These are phyloP conservation scores for Geodia barretti DNA, from an alignment of 37 sponge, comb jelly and placozoan genomes.

Conservation along the genomic window DNA sequence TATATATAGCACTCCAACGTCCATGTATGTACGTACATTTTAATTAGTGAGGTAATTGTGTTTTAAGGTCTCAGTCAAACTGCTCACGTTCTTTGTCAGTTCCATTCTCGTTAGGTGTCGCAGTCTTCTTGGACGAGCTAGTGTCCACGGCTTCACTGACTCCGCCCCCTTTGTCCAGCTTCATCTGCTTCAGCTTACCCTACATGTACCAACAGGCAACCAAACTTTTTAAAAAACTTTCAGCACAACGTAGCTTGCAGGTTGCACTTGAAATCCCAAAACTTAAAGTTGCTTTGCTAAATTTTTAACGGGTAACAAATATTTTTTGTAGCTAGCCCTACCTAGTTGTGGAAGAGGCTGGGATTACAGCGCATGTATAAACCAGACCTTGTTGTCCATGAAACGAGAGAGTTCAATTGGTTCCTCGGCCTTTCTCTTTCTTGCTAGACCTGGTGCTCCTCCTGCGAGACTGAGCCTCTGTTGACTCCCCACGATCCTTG, in stretches of 20 bases:
- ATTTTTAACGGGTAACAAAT: too few species aligned
- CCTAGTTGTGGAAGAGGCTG: too few species aligned
- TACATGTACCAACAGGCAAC: not conserved
- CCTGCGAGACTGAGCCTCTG: constrained; percentile 1
- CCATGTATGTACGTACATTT: too few species aligned
- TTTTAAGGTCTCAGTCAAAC: too few species aligned
- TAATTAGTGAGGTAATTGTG: too few species aligned
- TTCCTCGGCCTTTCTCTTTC: constrained; percentile 28
- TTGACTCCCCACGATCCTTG: not conserved
- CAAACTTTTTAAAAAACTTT: not conserved
- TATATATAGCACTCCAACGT: too few species aligned
- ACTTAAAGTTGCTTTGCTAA: too few species aligned
- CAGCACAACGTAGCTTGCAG: not conserved
- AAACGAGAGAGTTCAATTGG: constrained; percentile 30
- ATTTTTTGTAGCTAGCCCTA: too few species aligned
- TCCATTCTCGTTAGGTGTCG: not conserved
- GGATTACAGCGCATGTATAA: not conserved
- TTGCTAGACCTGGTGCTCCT: constrained; percentile 31
- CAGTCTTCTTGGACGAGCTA: not conserved
- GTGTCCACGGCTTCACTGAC: not conserved
- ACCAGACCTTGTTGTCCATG: constrained; percentile 37
- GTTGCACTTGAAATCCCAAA: too few species aligned
- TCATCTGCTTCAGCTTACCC: constrained; percentile 53
- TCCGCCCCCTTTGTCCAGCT: constrained; percentile 4
- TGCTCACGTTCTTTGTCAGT: constrained; percentile 9